Evolutionary conservation across 1,140 invertebrate genomes (phyloP).

Genomic region (Aphis gossypii): DNA sequence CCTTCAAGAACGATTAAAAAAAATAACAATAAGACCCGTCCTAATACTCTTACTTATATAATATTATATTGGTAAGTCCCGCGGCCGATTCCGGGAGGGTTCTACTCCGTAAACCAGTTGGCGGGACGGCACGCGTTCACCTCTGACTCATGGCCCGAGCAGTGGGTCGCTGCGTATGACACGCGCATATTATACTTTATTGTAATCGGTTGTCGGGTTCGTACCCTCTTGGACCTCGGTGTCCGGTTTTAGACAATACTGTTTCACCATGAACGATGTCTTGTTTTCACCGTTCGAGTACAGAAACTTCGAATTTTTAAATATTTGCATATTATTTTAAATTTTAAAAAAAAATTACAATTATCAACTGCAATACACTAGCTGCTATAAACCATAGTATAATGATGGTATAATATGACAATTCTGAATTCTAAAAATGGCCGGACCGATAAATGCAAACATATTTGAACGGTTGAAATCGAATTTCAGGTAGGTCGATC

Average conservation of each 20-base stretch:
- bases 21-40: background rate
- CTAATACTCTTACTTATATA: background rate
- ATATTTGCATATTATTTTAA: too few relatives aligned
- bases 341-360: background rate
- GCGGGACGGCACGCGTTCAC: constrained; percentile 41
- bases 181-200: background rate
- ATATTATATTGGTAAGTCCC: background rate
- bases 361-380: too few relatives aligned
- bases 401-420: too few relatives aligned
- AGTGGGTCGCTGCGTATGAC: background rate
- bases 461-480: too few relatives aligned
- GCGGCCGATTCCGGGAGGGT: background rate
- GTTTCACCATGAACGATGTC: background rate
- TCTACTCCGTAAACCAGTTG: background rate
- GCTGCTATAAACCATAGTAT: too few relatives aligned
- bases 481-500: too few relatives aligned
- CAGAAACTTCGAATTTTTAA: background rate
- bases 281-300: background rate
- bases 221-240: background rate
- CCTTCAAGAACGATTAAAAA: background rate
- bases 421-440: too few relatives aligned
- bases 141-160: background rate
- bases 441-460: too few relatives aligned
- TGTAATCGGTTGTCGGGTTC: background rate
- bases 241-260: background rate